Evolutionary conservation across 2,113 vertebrate genomes (phyloP).

Genomic region (Psettodes erumei): DNA sequence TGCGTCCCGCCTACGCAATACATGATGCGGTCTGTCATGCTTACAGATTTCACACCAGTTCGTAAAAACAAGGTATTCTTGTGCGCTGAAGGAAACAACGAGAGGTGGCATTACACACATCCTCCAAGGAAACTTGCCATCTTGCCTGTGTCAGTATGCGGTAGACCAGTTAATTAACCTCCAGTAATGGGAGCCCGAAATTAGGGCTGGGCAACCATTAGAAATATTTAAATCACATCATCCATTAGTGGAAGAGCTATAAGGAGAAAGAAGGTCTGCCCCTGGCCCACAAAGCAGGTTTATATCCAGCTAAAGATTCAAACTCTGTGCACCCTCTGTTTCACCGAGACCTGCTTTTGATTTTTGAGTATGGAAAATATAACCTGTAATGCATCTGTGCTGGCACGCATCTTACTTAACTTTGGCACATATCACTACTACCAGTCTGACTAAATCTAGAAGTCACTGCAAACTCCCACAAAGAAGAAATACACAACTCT

Average conservation of each 20-base stretch:
- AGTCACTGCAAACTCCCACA: background rate
- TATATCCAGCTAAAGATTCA: conserved; percentile 5
- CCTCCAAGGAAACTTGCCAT: background rate
- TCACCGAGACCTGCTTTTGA: background rate
- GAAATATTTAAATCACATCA: conserved; percentile 22
- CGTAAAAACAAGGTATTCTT: background rate
- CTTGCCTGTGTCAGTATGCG: background rate
- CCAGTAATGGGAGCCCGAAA: conserved; percentile 36
- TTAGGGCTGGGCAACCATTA: conserved; percentile 31
- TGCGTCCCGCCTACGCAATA: conserved; percentile 49
- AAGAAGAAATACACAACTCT: background rate
- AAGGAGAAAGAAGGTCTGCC: background rate
- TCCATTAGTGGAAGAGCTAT: conserved; percentile 24
- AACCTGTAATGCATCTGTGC: background rate
- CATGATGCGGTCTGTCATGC: conserved; percentile 10
- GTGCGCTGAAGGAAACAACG: background rate
- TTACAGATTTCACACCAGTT: background rate
- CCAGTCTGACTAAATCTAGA: too few species aligned
- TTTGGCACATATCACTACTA: too few species aligned
- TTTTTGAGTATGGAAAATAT: background rate
- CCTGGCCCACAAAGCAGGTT: conserved; percentile 12
- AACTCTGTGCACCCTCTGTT: background rate
- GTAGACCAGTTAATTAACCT: conserved; percentile 60
- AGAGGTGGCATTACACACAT: background rate
- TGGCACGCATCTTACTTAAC: too few species aligned